phyloP scores from a whole-genome alignment of 2,888 invertebrate genomes.

The Oxycera nigricornis region DNA sequence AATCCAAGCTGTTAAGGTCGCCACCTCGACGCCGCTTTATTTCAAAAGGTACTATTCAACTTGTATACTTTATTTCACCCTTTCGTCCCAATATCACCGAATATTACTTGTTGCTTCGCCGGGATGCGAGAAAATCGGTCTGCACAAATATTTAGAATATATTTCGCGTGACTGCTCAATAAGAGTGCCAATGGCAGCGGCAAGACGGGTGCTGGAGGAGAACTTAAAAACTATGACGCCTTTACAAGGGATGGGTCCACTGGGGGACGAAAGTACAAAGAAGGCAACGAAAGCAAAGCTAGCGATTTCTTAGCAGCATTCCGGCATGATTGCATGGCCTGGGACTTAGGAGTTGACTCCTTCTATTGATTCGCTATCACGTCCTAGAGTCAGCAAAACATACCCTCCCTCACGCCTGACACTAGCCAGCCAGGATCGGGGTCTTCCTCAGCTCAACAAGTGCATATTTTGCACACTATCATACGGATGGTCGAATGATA shows the following conservation, averaged over 20 bases:
- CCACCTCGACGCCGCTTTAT: no score
- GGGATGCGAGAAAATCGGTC: slow-evolving; percentile 10
- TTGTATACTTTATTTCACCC: neutral
- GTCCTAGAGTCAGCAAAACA: slow-evolving; percentile 7
- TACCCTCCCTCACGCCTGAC: neutral
- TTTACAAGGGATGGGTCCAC: neutral
- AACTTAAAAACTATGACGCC: neutral
- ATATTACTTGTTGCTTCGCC: slow-evolving; percentile 32
- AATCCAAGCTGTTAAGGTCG: no score
- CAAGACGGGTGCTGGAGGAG: neutral
- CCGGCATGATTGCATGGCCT: slow-evolving; percentile 12
- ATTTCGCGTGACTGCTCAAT: neutral
- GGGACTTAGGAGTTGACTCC: slow-evolving; percentile 37
- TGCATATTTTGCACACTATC: slow-evolving; percentile 37
- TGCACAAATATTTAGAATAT: neutral
- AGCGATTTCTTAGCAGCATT: slow-evolving; percentile 24
- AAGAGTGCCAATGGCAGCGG: neutral
- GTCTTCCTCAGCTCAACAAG: slow-evolving; percentile 22
- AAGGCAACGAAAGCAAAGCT: neutral
- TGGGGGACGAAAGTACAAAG: neutral
- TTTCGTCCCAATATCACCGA: neutral
- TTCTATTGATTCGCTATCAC: slow-evolving; percentile 38
- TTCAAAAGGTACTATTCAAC: no score
- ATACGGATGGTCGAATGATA: slow-evolving; percentile 5
- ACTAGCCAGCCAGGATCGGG: neutral